Evolutionary conservation across 2,797 vertebrate species (phyloP).

Genomic region (Malurus splendens): DNA sequence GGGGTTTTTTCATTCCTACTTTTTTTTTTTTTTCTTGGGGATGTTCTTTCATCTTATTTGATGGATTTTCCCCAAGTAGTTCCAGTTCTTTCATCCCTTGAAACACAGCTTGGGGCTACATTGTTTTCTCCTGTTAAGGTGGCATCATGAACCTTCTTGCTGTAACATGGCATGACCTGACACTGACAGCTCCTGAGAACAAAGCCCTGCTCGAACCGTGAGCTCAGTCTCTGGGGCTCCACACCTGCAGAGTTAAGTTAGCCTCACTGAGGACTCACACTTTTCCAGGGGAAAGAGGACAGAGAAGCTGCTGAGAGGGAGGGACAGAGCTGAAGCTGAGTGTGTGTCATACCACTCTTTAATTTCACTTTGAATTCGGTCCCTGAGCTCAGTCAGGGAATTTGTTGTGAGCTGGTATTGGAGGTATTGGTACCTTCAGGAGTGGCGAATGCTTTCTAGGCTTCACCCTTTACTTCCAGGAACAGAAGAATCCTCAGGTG

Average conservation of each 20-base stretch:
- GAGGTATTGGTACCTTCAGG: background rate
- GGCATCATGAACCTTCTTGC: background rate
- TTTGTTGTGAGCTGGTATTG: background rate
- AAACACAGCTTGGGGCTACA: conserved; percentile 38
- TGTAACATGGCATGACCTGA: background rate
- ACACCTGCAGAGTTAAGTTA: background rate
- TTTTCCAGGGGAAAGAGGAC: background rate
- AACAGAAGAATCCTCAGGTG: background rate
- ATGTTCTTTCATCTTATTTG: conserved; percentile 37
- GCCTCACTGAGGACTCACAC: background rate
- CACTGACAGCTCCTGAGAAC: conserved; percentile 15
- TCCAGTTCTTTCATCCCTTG: conserved; percentile 23
- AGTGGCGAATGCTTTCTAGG: background rate
- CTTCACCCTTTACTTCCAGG: background rate
- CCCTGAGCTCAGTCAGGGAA: background rate
- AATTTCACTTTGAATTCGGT: background rate
- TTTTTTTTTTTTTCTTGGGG: background rate
- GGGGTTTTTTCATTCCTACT: background rate
- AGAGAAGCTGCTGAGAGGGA: background rate
- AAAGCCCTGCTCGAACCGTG: background rate
- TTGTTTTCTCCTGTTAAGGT: conserved; percentile 24
- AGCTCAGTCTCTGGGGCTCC: background rate
- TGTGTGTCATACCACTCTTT: background rate
- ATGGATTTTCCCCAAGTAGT: conserved; percentile 11
- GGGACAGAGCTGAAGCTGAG: background rate